A percentile compares a stretch with the other conserved stretches of the same genome.
These are phyloP conservation scores for Karalla daura DNA, from an alignment of 2,797 vertebrate species.

Conservation along the genomic window DNA sequence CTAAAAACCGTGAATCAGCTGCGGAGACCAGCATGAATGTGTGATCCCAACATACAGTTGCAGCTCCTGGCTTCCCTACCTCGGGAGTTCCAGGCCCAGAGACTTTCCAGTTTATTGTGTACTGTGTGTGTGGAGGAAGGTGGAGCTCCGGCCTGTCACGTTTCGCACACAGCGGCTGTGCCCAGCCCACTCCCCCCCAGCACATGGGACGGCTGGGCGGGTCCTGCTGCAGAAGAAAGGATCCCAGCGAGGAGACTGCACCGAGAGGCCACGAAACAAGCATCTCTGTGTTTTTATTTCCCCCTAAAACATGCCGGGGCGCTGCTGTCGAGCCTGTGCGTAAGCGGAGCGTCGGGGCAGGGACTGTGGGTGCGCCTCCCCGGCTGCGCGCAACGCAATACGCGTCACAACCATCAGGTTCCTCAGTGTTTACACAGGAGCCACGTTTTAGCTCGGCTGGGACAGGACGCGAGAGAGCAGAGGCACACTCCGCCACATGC, in stretches of 20 bases:
- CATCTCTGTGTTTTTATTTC: neutral
- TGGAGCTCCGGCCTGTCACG: constrained; percentile 65
- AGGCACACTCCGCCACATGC: constrained; percentile 36
- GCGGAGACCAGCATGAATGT: too few species aligned
- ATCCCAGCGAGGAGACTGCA: constrained; percentile 24
- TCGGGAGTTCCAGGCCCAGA: too few species aligned
- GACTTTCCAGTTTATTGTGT: constrained; percentile 29
- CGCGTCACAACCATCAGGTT: constrained; percentile 58
- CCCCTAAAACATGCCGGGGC: neutral
- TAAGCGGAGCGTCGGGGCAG: neutral
- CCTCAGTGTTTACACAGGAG: constrained; percentile 72
- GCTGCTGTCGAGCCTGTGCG: neutral
- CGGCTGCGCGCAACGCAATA: constrained; percentile 12
- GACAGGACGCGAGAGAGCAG: constrained; percentile 37
- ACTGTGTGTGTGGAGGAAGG: constrained; percentile 43
- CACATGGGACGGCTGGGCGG: constrained; percentile 70
- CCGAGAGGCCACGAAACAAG: constrained; percentile 27
- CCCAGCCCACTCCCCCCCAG: constrained; percentile 58
- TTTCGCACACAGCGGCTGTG: constrained; percentile 48
- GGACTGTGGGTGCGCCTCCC: constrained; percentile 13
- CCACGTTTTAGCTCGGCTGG: constrained; percentile 73
- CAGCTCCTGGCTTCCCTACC: neutral
- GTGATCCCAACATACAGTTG: neutral
- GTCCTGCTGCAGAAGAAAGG: constrained; percentile 65
- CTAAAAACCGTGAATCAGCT: constrained; percentile 13